Evolutionary conservation across 2,888 invertebrate species (phyloP), one percentile per base, ranked within the genome.

Genomic region (Thecophora atra): DNA sequence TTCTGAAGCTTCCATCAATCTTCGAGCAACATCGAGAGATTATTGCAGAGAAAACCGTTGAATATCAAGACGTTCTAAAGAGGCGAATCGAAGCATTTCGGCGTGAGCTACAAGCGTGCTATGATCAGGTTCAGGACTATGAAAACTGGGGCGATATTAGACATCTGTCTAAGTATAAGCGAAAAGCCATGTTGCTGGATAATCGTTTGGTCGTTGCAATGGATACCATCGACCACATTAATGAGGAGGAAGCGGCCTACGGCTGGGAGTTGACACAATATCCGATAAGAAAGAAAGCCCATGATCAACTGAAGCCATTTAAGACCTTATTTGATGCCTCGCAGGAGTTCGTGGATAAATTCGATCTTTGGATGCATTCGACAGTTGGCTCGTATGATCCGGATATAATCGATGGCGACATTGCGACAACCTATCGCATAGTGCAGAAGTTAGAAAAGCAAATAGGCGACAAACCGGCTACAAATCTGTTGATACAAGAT

Each of bases 251-350:
- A 84, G 88, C 90, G 42, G 90, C 96, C 21, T 98, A 93, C 82
- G 94, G 93, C 15, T 97, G 94, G 91, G 94, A 96, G 81, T 84
- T 92, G 11, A 95, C 97, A 0, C 92, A 94, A 78, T 98, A 98
- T 88, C 96, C 97, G 0, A 89, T 94, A 75, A 89, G 97, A 74
- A 94, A 95, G 85, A 87, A 89, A 80, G 88, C 92, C 0, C 91
- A 93, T 75, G 96, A 96, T 79, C 93, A 90, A 82, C 87, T 98
- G 56, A 89, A 90, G 30, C 97, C 98, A 0, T 98, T 91, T 82
- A 94, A 96, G 83, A 92, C 91, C 81, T 88, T 98, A 0, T 98
- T 94, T 82, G 97, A 97, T 82, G 93, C 93, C n/a, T 92, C 94
- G 0, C 92, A 91, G 73, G 95, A 96, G 70, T 98, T 96, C 83